Percentiles rank a stretch among this genome's conserved stretches.
phyloP scores from a whole-genome alignment of 2,888 invertebrate genomes.

The Agelastica alni region DNA sequence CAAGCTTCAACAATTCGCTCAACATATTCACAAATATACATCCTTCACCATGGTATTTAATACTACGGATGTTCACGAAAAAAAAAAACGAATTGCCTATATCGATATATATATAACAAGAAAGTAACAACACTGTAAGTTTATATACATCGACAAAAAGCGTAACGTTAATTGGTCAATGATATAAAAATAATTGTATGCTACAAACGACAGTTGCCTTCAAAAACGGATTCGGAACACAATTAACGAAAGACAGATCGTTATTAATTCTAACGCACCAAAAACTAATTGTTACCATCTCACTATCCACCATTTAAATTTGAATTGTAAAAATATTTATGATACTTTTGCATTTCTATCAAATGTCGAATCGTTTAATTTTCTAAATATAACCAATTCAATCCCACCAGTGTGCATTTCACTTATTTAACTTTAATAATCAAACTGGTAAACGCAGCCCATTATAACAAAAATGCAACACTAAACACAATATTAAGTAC shows the following conservation, averaged over 20 bases:
- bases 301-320: no score
- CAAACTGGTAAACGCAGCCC: no score
- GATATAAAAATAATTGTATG: constrained; percentile 58
- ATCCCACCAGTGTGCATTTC: no score
- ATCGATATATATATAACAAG: constrained; percentile 51
- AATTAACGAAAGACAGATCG: constrained; percentile 4
- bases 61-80: constrained; percentile 52
- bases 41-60: constrained; percentile 55
- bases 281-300: no score
- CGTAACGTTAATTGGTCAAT: constrained; percentile 58
- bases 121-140: constrained; percentile 56
- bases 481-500: no score
- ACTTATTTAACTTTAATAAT: no score
- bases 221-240: constrained; percentile 38
- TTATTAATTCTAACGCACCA: no score
- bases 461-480: no score
- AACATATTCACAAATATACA: constrained; percentile 58
- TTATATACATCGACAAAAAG: constrained; percentile 59
- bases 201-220: constrained; percentile 39
- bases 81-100: constrained; percentile 47
- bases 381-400: no score
- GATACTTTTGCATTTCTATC: no score
- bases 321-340: no score
- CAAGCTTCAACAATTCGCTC: constrained; percentile 44
- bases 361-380: no score